Percentiles rank a stretch among this genome's conserved stretches.
Evolutionary conservation across 2,797 vertebrate species (phyloP).

Genomic region (Leucoraja ocellata): DNA sequence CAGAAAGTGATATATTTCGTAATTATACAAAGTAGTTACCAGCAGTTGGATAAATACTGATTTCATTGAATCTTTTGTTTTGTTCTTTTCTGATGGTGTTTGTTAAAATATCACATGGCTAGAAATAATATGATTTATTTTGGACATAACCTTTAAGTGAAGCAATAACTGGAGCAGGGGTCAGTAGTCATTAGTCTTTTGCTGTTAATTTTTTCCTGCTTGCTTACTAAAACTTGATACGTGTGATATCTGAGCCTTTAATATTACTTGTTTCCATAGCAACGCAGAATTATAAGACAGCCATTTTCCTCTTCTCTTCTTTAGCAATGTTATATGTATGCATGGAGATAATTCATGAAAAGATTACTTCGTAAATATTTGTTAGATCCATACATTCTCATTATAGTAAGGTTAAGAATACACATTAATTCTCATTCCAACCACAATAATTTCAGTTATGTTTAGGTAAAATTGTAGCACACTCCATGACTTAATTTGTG

Average conservation of each 20-base stretch:
- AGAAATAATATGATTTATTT: background rate
- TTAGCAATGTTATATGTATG: background rate
- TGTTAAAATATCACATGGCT: background rate
- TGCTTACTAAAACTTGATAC: background rate
- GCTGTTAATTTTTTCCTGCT: background rate
- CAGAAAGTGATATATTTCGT: background rate
- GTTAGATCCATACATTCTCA: background rate
- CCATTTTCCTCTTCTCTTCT: background rate
- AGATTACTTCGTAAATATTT: background rate
- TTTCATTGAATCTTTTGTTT: background rate
- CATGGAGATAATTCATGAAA: background rate
- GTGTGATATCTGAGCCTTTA: background rate
- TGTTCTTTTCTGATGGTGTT: background rate
- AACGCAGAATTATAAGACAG: background rate
- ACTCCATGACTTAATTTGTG: background rate
- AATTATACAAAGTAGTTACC: background rate
- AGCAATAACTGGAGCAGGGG: background rate
- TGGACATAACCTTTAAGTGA: background rate
- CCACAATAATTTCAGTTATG: background rate
- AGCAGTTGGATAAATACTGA: background rate
- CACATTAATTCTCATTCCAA: background rate
- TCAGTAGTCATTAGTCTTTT: background rate
- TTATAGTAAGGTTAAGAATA: background rate
- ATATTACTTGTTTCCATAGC: background rate
- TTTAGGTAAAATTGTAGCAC: background rate